Base-by-base conservation (phyloP, 2,888 invertebrate genomes). In the Metalampra italica region DNA sequence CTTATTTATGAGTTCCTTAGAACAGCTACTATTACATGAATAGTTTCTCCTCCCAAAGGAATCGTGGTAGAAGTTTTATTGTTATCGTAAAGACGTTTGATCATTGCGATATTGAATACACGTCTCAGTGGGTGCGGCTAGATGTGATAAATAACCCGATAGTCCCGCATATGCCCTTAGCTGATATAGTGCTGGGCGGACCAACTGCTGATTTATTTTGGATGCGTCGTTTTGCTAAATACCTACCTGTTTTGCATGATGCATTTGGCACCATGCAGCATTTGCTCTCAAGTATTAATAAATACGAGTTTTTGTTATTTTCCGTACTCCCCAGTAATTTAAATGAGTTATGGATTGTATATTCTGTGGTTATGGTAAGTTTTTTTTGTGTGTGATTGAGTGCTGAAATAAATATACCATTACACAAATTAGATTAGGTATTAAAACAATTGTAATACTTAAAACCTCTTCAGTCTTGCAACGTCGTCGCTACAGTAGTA, bases 131-230 rank as follows among this genome's bases (percentile, higher is more conserved):
- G 63, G 69, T 74, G 69, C 69, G 64, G 62, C 62, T 66, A 70
- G 71, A 66, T 68, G 73, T 62, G 75, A 80, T 83, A 78, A 82
- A 82, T 78, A 73, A 75, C 66, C 51, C 57, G n/a, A n/a, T 4
- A 13, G 32, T 32, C 32, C 5, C 3, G 65, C 62, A 62, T 68
- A 63, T 66, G 64, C 65, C 67, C 58, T 62, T 62, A 62, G 55
- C 75, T 79, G 75, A 79, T 78, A 75, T 71, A 78, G 57, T 66
- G 56, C 59, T 59, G 58, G 62, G 56, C 63, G 62, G 65, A 56
- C 56, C 62, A 51, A 65, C 61, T 56, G 59, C 57, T 40, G 51
- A 61, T 64, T 68, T 61, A 62, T 62, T 62, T 56, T 47, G 41
- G 41, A 45, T 49, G 41, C 43, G 47, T 43, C 43, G 40, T 32